Percentiles rank a stretch among this genome's conserved stretches.
These are phyloP conservation scores for Tokudaia tokunoshimensis DNA, from an alignment of 2,797 vertebrate genomes.

Conservation along the genomic window DNA sequence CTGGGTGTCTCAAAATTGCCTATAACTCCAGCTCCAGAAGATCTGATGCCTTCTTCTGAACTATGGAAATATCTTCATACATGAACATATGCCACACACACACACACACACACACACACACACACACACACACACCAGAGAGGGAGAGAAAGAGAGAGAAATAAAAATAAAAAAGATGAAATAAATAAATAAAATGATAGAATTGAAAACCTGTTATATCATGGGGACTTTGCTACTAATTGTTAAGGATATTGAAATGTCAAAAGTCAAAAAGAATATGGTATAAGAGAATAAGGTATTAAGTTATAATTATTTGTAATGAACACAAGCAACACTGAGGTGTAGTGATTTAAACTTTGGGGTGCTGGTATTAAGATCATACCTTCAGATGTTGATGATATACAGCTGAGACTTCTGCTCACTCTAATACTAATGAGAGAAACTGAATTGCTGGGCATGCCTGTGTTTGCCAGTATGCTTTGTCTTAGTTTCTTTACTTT, in stretches of 20 bases:
- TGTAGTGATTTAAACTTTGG: neutral
- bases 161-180: neutral
- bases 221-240: neutral
- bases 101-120: neutral
- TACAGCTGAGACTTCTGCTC: neutral
- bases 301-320: neutral
- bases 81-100: neutral
- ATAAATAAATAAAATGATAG: conserved; percentile 16
- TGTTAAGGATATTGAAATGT: neutral
- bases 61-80: neutral
- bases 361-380: neutral
- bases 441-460: conserved; percentile 23
- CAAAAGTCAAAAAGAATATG: neutral
- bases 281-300: neutral
- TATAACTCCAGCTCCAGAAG: neutral
- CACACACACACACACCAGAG: neutral
- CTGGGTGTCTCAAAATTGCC: neutral
- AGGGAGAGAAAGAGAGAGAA: neutral
- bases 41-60: neutral
- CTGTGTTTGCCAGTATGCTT: neutral
- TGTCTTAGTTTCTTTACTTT: conserved; percentile 33
- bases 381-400: neutral
- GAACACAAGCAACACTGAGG: neutral
- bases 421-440: neutral
- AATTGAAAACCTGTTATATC: neutral